A percentile compares a stretch with the other conserved stretches of the same genome.
Conservation (phyloP, 1,140 invertebrate species). For the Drosophila truncata region DNA sequence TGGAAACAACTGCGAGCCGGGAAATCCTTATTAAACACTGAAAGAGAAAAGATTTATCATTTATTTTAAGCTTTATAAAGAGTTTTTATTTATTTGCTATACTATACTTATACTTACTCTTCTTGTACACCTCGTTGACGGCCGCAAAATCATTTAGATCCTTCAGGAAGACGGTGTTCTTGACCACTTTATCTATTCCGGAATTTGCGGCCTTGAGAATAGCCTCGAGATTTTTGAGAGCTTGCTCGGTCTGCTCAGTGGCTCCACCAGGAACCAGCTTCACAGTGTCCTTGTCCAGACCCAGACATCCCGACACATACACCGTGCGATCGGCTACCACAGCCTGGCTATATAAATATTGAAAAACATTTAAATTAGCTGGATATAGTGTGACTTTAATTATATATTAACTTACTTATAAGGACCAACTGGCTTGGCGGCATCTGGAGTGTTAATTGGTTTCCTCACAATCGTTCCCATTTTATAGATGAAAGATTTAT, state of each 20-base stretch:
- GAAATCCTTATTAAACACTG: constrained; percentile 90
- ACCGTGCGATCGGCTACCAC: constrained; percentile 93
- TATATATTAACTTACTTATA: constrained; percentile 87
- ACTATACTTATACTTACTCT: constrained; percentile 89
- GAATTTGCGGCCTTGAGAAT: constrained; percentile 90
- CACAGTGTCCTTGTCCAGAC: constrained; percentile 89
- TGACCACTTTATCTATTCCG: constrained; percentile 91
- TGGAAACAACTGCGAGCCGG: constrained; percentile 93
- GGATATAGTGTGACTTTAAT: background rate
- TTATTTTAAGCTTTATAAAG: too few species aligned
- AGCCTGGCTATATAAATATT: constrained; percentile 89
- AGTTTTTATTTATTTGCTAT: background rate
- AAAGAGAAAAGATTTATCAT: constrained; percentile 26
- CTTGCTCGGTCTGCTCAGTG: constrained; percentile 90
- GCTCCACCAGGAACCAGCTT: constrained; percentile 91
- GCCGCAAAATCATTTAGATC: constrained; percentile 92
- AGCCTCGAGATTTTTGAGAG: constrained; percentile 91
- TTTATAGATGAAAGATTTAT: constrained; percentile 11
- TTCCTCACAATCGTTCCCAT: constrained; percentile 84
- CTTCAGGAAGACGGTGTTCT: constrained; percentile 93
- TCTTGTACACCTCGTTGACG: constrained; percentile 94
- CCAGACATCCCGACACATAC: constrained; percentile 94
- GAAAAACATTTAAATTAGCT: constrained; percentile 5
- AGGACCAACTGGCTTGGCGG: constrained; percentile 89
- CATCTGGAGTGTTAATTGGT: constrained; percentile 85